phyloP scores from a whole-genome alignment of 2,888 invertebrate species.

The Tetramorium bicarinatum region DNA sequence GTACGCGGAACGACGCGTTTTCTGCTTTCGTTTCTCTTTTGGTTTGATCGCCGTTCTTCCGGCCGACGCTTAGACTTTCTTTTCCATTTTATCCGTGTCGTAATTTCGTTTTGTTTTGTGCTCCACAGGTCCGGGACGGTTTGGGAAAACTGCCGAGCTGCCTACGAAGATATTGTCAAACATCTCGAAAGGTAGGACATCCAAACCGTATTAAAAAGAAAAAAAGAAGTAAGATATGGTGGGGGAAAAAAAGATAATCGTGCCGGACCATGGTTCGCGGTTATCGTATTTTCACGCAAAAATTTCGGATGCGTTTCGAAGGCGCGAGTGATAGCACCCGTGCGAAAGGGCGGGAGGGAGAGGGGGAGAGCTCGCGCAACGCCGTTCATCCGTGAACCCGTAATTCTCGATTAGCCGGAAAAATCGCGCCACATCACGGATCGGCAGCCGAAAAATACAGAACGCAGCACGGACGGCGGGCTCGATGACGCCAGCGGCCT shows the following conservation, averaged over 20 bases:
- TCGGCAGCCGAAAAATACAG: constrained; percentile 57
- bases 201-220: constrained; percentile 35
- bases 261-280: not conserved
- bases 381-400: constrained; percentile 48
- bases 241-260: constrained; percentile 3
- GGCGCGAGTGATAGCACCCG: not conserved
- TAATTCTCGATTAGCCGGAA: constrained; percentile 66
- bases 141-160: constrained; percentile 98
- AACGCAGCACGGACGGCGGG: constrained; percentile 42
- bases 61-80: constrained; percentile 50
- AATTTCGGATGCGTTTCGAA: constrained; percentile 4
- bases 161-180: constrained; percentile 98
- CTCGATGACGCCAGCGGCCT: constrained; percentile 50
- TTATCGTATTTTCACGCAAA: constrained; percentile 3
- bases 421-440: constrained; percentile 53
- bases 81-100: constrained; percentile 44
- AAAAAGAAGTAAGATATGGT: not conserved
- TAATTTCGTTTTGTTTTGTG: constrained; percentile 72
- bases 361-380: constrained; percentile 1
- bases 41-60: constrained; percentile 1
- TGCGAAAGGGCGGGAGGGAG: not conserved
- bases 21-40: constrained; percentile 35
- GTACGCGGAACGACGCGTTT: constrained; percentile 31
- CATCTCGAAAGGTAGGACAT: constrained; percentile 95
- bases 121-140: constrained; percentile 87